Base-by-base conservation (phyloP, 2,797 vertebrate genomes). In the Scolopax rusticola region DNA sequence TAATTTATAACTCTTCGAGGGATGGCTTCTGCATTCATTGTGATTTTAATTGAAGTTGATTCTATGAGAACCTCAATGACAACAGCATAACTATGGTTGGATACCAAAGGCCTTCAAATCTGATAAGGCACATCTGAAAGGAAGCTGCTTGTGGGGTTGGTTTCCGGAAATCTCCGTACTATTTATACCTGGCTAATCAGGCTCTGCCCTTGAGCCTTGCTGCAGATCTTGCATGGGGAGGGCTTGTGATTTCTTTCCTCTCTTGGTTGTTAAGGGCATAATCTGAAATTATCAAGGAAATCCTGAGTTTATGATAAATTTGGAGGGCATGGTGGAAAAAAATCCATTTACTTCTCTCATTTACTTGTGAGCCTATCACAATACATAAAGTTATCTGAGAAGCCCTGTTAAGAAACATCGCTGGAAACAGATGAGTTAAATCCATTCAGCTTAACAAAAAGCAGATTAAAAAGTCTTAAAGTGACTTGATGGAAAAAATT, bases 401-500 rank as follows among this genome's bases (percentile, higher is more conserved):
- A 67, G 48, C 64, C 91, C 68, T 77, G 84, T 48, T 85, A 84
- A 91, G 83, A 87, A 91, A 78, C 71, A 68, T 63, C 13, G 2
- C 60, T 77, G 82, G 51, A 75, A 95, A 91, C 51, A 91, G 78
- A 68, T 17, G 56, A 92, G 51, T 82, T 92, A 59, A 87, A 96
- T 85, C 63, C 87, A 89, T 83, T 77, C 78, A 64, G 10, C 15
- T 91, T 38, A 71, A 90, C 67, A 96, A 91, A 92, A 95, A 94
- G 57, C 87, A 89, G 90, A 92, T 87, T 94, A 64, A 84, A 95
- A 93, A 83, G 63, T 40, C 84, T 92, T 82, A 68, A 70, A 94
- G 80, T 89, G 73, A 85, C 60, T 91, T 53, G 56, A 83, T 89
- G 53, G 83, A 65, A 85, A 81, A 67, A 81, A 68, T 78, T 74